Evolutionary conservation across 1,140 invertebrate species (phyloP), one percentile per base, ranked within the genome.

Genomic region (Drosophila guanche): DNA sequence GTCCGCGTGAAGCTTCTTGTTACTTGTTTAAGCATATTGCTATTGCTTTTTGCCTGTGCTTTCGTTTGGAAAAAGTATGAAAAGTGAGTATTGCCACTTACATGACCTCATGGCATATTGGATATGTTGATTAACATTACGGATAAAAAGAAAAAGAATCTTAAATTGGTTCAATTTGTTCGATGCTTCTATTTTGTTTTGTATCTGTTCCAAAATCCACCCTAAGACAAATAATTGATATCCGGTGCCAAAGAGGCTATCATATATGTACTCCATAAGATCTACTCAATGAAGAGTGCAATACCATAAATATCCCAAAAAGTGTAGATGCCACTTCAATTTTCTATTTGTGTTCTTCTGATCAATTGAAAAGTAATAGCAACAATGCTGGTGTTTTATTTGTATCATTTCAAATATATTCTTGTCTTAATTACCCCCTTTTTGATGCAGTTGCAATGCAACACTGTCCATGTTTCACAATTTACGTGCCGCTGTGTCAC

Each of bases 401-500:
- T 20, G 5, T 33, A 33, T 10, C 8, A 33, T 10, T 3, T 33
- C 8, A 33, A 33, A 33, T 33, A 27, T 27, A 5, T 57, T 58
- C 40, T 61, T 41, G 10, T 48, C 45, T 42, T 41, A 12, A 16
- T 74, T 63, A 3, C 29, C 57, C 50, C 61, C 48, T 70, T 71
- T 22, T 65, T 20, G 23, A 71, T 79, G 43, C 75, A 91, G 90
- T 46, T 83, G 89, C 53, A 79, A 90, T 76, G 84, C 83, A 79
- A 90, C 79, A 72, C 60, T 91, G 62, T 60, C 90, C 50, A 75
- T 75, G 67, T 91, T 90, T 69, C 90, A 91, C 68, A 91, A 91
- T 90, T 65, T 77, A 66, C 86, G 90, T 40, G 83, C 89, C 54
- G 76, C 74, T 23, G 53, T 79, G 33, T 80, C 73, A 20, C 45